Evolutionary conservation across 2,888 invertebrate genomes (phyloP), one percentile per base, ranked within the genome.

Genomic region (Mallateleia sp.): DNA sequence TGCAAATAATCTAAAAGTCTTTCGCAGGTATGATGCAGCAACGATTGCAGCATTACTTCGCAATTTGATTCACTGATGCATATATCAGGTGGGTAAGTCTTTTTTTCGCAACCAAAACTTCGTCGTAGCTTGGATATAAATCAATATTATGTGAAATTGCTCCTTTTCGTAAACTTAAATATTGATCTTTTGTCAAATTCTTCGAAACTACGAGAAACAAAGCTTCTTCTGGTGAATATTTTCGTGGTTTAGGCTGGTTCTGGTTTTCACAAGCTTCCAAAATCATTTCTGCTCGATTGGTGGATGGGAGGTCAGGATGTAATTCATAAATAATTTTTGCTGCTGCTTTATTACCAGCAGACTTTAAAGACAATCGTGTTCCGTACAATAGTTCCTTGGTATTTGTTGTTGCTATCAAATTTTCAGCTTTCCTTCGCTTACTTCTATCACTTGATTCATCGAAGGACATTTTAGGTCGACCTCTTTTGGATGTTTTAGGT

Each of bases 191-290:
- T 7, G 66, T 28, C 3, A 67, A 67, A 67, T 67, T 50, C 32
- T 50, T 67, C 1, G n/a, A 15, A 2, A 50, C 18, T 22, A 67
- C 20, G 8, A 50, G 20, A 50, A 2, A 25, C 20, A 67, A 32
- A 47, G 66, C 66, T 32, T 47, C 66, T 32, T 50, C 50, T 20
- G 47, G 28, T 28, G 66, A 28, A 24, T 67, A 67, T 25, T 67
- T 50, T 8, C 9, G 24, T 18, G 18, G 60, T 38, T 38, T 3
- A 45, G 5, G 7, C 14, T 45, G 32, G 4, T 32, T 32, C 4
- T 8, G 4, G 6, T 32, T 32, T 6, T 32, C 32, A 4, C 32
- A 32, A 8, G 32, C 32, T 6, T 32, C 8, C 32, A 32, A 32
- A 32, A 32, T 4, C 6, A 8, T 32, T 32, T 32, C 6, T 32